These are phyloP conservation scores for Gerris lacustris DNA, from an alignment of 2,888 invertebrate species.

Conservation along the genomic window DNA sequence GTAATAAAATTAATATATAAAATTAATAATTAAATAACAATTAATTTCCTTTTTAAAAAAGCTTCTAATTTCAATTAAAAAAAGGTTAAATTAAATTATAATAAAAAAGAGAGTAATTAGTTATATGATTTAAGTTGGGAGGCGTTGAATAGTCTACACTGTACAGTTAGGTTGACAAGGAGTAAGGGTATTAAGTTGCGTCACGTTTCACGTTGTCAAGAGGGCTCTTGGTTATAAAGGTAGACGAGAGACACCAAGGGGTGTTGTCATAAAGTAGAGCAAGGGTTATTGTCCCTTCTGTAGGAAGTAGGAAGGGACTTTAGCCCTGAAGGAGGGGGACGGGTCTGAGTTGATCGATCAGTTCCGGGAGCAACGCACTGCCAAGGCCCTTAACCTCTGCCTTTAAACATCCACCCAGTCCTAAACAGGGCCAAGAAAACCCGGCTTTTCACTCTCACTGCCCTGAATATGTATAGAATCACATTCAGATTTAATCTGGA, in stretches of 20 bases:
- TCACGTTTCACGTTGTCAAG: not conserved
- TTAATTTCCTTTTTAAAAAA: no score
- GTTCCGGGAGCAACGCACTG: slow-evolving; percentile 1
- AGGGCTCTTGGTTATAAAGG: not conserved
- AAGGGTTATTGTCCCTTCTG: slow-evolving; percentile 3
- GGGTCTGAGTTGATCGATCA: not conserved
- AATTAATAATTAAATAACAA: no score
- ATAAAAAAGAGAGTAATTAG: no score
- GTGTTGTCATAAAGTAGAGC: not conserved
- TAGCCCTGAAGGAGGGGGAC: no score
- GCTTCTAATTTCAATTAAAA: no score
- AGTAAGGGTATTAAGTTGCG: no score
- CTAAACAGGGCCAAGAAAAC: not conserved
- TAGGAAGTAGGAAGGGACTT: not conserved
- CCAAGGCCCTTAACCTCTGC: slow-evolving; percentile 2
- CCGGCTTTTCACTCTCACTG: not conserved
- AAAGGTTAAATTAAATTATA: no score
- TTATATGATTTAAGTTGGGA: no score
- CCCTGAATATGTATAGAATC: not conserved
- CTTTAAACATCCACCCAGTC: not conserved
- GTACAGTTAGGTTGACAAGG: no score
- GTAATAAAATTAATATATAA: no score
- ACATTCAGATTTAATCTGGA: not conserved
- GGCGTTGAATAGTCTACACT: no score
- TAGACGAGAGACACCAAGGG: not conserved